Percentiles rank a stretch among this genome's conserved stretches.
Evolutionary conservation across 2,888 invertebrate genomes (phyloP).

Genomic region (Chrysomela aeneicollis): DNA sequence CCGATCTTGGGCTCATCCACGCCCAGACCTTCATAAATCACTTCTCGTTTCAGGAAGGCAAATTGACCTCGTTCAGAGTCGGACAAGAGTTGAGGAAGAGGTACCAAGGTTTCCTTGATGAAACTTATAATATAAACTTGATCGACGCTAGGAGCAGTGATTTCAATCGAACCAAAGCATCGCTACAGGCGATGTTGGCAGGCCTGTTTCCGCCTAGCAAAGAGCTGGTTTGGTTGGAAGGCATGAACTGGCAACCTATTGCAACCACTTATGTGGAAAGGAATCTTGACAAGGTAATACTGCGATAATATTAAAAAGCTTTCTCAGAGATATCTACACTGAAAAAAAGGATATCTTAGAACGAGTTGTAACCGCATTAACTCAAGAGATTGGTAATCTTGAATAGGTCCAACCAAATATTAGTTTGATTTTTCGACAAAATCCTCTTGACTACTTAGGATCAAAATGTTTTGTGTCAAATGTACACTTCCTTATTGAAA

Average conservation of each 20-base stretch:
- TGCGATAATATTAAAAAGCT: too few species aligned
- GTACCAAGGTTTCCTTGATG: conserved; percentile 68
- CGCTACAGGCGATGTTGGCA: conserved; percentile 71
- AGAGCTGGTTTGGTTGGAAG: conserved; percentile 65
- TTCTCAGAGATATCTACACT: too few species aligned
- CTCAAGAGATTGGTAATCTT: too few species aligned
- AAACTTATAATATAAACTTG: conserved; percentile 66
- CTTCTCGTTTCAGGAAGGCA: conserved; percentile 61
- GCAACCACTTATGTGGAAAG: conserved; percentile 44
- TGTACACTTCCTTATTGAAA: too few species aligned
- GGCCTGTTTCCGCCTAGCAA: conserved; percentile 71
- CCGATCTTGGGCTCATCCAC: background rate
- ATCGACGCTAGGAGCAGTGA: conserved; percentile 68
- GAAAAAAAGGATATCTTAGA: too few species aligned
- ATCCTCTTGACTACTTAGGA: too few species aligned
- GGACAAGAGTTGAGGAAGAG: conserved; percentile 70
- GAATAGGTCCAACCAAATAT: too few species aligned
- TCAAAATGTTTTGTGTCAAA: too few species aligned
- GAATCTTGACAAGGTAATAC: conserved; percentile 40
- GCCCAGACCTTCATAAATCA: background rate
- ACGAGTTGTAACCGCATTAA: too few species aligned
- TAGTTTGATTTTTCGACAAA: too few species aligned
- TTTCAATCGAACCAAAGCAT: conserved; percentile 76
- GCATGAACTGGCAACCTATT: conserved; percentile 53
- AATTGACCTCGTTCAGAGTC: conserved; percentile 68